Evolutionary conservation across 2,888 invertebrate genomes (phyloP), one percentile per base, ranked within the genome.

Genomic region (Aplocera efformata): DNA sequence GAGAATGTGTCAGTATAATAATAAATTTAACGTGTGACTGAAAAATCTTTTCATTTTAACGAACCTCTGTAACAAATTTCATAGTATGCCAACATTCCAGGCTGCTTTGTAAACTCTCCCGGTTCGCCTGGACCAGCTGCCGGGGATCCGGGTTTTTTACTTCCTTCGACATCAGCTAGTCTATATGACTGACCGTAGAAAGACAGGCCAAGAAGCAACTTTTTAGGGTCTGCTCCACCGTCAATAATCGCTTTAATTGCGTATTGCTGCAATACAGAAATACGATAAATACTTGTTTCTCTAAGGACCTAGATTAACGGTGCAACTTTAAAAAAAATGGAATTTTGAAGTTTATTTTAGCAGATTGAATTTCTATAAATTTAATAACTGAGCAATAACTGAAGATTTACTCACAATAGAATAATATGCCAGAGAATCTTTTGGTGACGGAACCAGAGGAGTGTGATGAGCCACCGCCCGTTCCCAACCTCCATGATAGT

Each of bases 401-500:
- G 24, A 10, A 20, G 7, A 17, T 17, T 35, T 53, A 88, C 92
- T 90, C 72, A 94, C 94, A 10, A 93, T 91, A 50, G 95, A 95
- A 65, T 96, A 96, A 67, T 94, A 92, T 0, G 93, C 90, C 64
- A 93, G 91, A 36, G 85, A 85, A 51, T 95, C 95, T n/a, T 88
- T 90, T 0, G 90, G 78, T 6, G 89, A 79, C 0, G 91, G 91
- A 44, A 91, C 91, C 1, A 96, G 76, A 0, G 96, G 96, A 52
- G 96, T 94, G 6, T 96, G 92, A 67, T 96, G 96, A 0, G 94
- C 94, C 0, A 95, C 94, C 47, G 85, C 86, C 8, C 89, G 80
- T 68, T 96, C 96, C 96, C 96, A 96, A n/a, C 94, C 92, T 0
- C 96, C 96, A 56, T 96, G 96, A 68, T 96, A 96, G 68, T 96